These are phyloP conservation scores for Sebastes baramenuke DNA, from an alignment of 2,797 vertebrate genomes.

Conservation along the genomic window DNA sequence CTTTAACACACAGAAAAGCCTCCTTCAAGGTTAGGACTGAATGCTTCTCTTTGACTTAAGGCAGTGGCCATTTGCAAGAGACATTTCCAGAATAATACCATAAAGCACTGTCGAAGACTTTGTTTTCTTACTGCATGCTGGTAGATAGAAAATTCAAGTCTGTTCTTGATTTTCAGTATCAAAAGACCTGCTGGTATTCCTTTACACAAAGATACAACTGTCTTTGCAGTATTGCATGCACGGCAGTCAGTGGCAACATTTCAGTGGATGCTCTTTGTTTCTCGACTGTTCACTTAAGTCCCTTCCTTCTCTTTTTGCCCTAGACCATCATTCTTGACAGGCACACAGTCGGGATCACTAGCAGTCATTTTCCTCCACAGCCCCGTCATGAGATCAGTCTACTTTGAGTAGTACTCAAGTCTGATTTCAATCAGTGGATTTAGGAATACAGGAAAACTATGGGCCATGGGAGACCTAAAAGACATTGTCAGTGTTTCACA, in stretches of 20 bases:
- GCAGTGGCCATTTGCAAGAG: constrained; percentile 41
- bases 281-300: constrained; percentile 49
- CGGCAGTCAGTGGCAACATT: constrained; percentile 41
- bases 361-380: constrained; percentile 56
- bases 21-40: constrained; percentile 82
- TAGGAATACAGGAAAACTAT: constrained; percentile 27
- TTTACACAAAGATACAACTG: constrained; percentile 25
- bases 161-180: constrained; percentile 32
- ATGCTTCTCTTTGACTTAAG: constrained; percentile 52
- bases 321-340: constrained; percentile 72
- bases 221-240: constrained; percentile 45
- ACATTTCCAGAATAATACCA: constrained; percentile 47
- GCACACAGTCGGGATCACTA: constrained; percentile 49
- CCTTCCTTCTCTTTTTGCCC: constrained; percentile 67
- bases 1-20: constrained; percentile 79
- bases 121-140: constrained; percentile 64
- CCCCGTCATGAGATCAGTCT: constrained; percentile 40
- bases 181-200: constrained; percentile 25
- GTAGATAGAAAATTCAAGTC: constrained; percentile 52
- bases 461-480: constrained; percentile 40
- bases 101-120: constrained; percentile 18
- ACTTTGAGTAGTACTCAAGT: constrained; percentile 41
- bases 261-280: constrained; percentile 43
- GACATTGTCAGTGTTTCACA: constrained; percentile 19
- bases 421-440: constrained; percentile 44